Conservation (phyloP, 35 echinoderm and acorn worm genomes). For the Holothuria glaberrima region DNA sequence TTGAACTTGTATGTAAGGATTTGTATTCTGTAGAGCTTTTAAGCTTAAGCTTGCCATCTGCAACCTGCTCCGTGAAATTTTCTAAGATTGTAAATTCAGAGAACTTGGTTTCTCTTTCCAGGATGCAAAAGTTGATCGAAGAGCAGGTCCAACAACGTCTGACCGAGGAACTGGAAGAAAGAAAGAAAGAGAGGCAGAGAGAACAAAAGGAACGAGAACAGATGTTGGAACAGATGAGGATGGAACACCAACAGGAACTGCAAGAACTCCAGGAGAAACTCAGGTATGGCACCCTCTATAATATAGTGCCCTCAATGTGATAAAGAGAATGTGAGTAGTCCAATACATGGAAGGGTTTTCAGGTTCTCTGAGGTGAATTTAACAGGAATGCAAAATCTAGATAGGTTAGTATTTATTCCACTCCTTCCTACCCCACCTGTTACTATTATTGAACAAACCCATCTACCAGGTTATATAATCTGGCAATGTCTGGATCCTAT, state of each 20-base stretch:
- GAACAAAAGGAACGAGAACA: conserved; percentile 79
- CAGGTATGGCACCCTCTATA: background rate
- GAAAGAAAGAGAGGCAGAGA: conserved; percentile 62
- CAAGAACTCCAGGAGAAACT: conserved; percentile 77
- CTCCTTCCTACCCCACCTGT: no score
- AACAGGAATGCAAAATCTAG: no score
- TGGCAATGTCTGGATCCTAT: no score
- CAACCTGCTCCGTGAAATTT: background rate
- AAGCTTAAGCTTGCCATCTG: background rate
- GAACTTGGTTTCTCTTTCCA: conserved; percentile 24
- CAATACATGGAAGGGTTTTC: no score
- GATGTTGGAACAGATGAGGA: conserved; percentile 63
- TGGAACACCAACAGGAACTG: conserved; percentile 68
- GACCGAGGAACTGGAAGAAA: conserved; percentile 75
- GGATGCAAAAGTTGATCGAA: conserved; percentile 89
- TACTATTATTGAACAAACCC: no score
- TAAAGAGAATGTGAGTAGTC: no score
- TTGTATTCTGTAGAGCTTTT: no score
- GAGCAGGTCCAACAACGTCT: conserved; percentile 91
- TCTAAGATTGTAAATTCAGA: background rate
- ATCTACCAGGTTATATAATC: no score
- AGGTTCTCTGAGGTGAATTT: no score
- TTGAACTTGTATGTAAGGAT: no score
- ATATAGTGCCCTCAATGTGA: background rate
- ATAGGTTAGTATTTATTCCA: no score